Evolutionary conservation across 2,888 invertebrate species (phyloP), one percentile per base, ranked within the genome.

Genomic region (Brenthis ino): DNA sequence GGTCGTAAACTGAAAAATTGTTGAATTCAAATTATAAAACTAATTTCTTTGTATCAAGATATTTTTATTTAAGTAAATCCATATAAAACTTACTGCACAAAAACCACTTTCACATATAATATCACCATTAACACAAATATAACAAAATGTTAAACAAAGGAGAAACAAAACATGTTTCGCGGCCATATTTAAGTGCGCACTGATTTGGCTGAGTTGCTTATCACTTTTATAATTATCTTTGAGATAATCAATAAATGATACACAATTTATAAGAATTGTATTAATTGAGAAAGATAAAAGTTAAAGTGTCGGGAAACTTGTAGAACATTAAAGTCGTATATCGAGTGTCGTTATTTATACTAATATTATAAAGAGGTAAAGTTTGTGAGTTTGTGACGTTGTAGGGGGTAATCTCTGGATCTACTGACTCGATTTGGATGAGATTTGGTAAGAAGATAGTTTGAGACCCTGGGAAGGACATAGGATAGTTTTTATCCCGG

Each of bases 81-180:
- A 55, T 28, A 33, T 16, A 20, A 0, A 11, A 85, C 88, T 84
- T 75, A 93, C 93, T 66, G 78, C 74, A 75, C 93, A 93, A 78
- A 80, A 92, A 20, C 82, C 87, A n/a, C 70, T 70, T 58, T 87
- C 82, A 72, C 93, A 93, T 57, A 89, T 77, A 48, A 88, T 73
- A 70, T 77, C 79, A 63, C 79, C 13, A 65, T 78, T 79, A 55
- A 72, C 70, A 56, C 71, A 69, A 1, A 81, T 69, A 24, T 82
- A 77, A 76, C 73, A 82, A 64, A 83, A 72, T 74, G 79, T 72
- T 74, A 84, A 80, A 83, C 78, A 78, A 77, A 82, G 57, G 65
- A 77, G 75, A 71, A 75, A 67, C 16, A 74, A 50, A 28, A 70
- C 61, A 55, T 33, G 51, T 60, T 71, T 64, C 14, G 61, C 68